Conservation (phyloP, 2,113 vertebrate species). For the Orcinus orca region DNA sequence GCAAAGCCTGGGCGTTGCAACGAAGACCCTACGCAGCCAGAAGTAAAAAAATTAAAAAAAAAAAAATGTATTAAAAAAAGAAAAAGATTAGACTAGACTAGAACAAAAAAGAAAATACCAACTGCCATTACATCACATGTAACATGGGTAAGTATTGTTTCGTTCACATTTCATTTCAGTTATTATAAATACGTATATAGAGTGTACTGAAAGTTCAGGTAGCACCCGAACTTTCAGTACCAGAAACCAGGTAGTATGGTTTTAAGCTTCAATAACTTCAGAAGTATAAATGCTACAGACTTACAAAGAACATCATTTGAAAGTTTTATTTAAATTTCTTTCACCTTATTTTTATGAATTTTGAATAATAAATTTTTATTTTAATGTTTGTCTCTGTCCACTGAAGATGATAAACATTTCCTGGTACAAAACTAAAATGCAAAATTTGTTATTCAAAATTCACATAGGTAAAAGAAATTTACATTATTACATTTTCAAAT, state of each 20-base stretch:
- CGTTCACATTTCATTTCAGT: not conserved
- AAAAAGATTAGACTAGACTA: not conserved
- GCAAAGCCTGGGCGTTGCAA: too few relatives aligned
- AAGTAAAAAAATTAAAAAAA: too few relatives aligned
- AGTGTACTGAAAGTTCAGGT: not conserved
- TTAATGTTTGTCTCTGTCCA: not conserved
- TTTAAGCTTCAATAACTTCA: not conserved
- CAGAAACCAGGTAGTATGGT: not conserved
- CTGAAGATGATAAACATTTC: not conserved
- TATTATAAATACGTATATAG: not conserved
- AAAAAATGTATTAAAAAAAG: too few relatives aligned
- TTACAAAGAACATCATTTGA: not conserved
- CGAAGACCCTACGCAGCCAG: too few relatives aligned
- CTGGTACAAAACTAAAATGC: conserved; percentile 1
- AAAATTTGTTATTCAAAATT: conserved; percentile 17
- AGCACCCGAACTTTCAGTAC: too few relatives aligned
- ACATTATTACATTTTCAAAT: not conserved
- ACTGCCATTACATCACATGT: not conserved
- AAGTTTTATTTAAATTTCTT: not conserved
- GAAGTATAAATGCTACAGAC: not conserved
- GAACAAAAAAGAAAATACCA: not conserved
- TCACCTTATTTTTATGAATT: not conserved
- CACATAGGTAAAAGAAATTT: not conserved
- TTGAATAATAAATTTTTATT: conserved; percentile 3
- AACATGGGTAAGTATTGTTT: not conserved